Evolutionary conservation across 2,797 vertebrate genomes (phyloP).

Genomic region (Perodicticus potto): DNA sequence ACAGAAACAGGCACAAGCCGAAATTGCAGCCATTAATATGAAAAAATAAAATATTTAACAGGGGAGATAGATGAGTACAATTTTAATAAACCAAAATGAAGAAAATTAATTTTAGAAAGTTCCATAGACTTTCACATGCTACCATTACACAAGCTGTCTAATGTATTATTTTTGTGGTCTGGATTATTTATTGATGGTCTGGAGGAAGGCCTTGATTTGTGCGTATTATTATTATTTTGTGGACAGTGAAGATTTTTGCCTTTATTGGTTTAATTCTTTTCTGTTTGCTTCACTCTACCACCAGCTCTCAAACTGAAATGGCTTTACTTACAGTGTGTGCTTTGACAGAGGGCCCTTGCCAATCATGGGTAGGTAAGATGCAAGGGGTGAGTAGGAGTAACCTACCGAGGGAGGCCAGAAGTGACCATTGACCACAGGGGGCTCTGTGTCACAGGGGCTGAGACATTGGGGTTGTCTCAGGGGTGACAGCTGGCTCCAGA

Average conservation of each 20-base stretch:
- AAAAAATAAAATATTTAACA: constrained; percentile 93
- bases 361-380: background rate
- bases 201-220: constrained; percentile 67
- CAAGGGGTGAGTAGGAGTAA: fast-evolving
- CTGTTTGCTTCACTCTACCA: background rate
- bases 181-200: constrained; percentile 84
- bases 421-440: background rate
- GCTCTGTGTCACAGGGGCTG: too few relatives aligned
- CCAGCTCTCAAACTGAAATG: background rate
- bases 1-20: constrained; percentile 90
- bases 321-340: background rate
- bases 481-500: background rate
- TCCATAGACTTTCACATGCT: constrained; percentile 84
- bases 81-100: constrained; percentile 93
- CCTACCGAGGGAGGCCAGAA: background rate
- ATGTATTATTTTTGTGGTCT: constrained; percentile 79
- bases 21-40: constrained; percentile 93
- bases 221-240: constrained; percentile 68
- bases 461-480: too few relatives aligned
- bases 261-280: constrained; percentile 57
- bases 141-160: constrained; percentile 79
- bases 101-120: constrained; percentile 92
- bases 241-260: constrained; percentile 66
- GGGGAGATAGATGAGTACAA: constrained; percentile 91
- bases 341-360: background rate